Conservation (phyloP, 2,888 invertebrate genomes). For the Ctena decussata region DNA sequence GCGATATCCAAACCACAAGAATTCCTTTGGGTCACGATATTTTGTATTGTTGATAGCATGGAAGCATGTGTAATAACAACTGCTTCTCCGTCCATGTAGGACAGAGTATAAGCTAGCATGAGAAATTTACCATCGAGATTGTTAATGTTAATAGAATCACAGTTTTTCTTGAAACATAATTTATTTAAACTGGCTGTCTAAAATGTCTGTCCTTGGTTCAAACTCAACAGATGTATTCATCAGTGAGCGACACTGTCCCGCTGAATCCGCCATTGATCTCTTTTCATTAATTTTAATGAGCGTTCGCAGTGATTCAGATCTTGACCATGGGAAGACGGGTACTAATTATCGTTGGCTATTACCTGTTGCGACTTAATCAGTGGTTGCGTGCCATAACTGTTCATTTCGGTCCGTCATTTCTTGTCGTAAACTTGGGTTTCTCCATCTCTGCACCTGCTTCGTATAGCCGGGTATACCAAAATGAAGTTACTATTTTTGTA, state of each 20-base stretch:
- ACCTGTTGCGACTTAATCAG: conserved; percentile 58
- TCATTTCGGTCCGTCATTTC: conserved; percentile 2
- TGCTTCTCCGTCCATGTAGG: too few relatives aligned
- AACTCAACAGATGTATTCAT: background rate
- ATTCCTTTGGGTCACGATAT: too few relatives aligned
- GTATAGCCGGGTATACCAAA: too few relatives aligned
- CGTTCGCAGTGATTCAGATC: background rate
- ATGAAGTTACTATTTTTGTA: too few relatives aligned
- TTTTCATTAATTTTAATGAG: background rate
- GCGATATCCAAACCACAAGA: too few relatives aligned
- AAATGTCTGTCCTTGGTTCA: background rate
- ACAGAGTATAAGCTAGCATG: too few relatives aligned
- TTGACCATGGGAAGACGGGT: background rate
- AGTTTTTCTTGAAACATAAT: too few relatives aligned
- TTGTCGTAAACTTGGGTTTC: background rate
- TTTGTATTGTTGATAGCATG: too few relatives aligned
- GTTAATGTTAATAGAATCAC: too few relatives aligned
- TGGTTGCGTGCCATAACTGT: conserved; percentile 7
- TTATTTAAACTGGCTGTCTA: too few relatives aligned
- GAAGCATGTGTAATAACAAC: too few relatives aligned
- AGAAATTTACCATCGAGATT: too few relatives aligned
- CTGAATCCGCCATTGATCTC: background rate
- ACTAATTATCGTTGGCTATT: conserved; percentile 42
- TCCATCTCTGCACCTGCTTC: background rate
- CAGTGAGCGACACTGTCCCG: background rate